Percentiles rank a stretch among this genome's conserved stretches.
These are phyloP conservation scores for Drosophila rubida DNA, from an alignment of 2,888 invertebrate genomes.

Conservation along the genomic window DNA sequence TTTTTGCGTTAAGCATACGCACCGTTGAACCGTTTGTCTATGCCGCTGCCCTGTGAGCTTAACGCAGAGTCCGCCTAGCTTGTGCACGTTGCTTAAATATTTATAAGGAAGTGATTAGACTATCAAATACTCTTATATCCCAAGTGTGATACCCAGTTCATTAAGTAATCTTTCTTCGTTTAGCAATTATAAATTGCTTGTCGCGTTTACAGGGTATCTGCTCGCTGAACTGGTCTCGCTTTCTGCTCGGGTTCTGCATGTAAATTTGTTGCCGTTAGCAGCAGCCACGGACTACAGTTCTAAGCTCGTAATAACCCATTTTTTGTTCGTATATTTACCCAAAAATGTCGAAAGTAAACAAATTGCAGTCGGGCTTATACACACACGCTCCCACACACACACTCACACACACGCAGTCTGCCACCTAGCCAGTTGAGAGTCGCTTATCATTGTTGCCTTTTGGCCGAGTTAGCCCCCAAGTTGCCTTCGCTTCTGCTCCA, in stretches of 20 bases:
- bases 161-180: background rate
- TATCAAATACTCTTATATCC: background rate
- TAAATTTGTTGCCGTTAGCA: slow-evolving; percentile 54
- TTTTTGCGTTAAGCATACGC: slow-evolving; percentile 75
- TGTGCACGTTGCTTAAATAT: too few relatives aligned
- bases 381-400: slow-evolving; percentile 38
- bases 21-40: slow-evolving; percentile 44
- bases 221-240: slow-evolving; percentile 6
- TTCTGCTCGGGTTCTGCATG: slow-evolving; percentile 47
- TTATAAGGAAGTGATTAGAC: too few relatives aligned
- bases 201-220: slow-evolving; percentile 7
- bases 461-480: background rate
- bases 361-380: slow-evolving; percentile 77
- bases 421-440: slow-evolving; percentile 13
- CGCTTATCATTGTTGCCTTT: slow-evolving; percentile 71
- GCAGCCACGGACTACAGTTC: slow-evolving; percentile 21
- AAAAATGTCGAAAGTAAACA: slow-evolving; percentile 80
- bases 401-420: slow-evolving; percentile 5
- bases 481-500: background rate
- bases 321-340: slow-evolving; percentile 61
- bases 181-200: too few relatives aligned
- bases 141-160: too few relatives aligned
- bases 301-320: slow-evolving; percentile 76
- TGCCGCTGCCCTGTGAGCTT: slow-evolving; percentile 14
- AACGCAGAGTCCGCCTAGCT: too few relatives aligned